phyloP scores from a whole-genome alignment of 1,140 invertebrate species.

The Latrodectus geometricus region DNA sequence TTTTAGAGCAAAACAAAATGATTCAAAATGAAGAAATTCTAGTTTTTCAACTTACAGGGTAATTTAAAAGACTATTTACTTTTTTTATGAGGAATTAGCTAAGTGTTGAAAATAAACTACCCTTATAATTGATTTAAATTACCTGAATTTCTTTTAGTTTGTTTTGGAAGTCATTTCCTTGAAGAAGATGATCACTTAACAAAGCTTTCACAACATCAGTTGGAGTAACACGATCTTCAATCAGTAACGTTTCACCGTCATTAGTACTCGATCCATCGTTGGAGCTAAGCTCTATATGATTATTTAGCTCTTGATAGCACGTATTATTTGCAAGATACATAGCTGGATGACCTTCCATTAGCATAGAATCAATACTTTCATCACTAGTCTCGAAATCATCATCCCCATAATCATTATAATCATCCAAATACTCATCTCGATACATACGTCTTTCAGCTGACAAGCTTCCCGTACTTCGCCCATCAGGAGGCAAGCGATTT shows the following conservation, averaged over 20 bases:
- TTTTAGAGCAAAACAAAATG: no score
- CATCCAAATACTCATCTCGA: slow-evolving; percentile 53
- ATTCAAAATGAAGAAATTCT: no score
- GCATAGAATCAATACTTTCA: slow-evolving; percentile 70
- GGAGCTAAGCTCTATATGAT: slow-evolving; percentile 65
- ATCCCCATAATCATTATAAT: slow-evolving; percentile 66
- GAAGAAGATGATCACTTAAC: slow-evolving; percentile 70
- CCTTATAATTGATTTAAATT: not conserved
- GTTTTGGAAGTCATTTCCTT: slow-evolving; percentile 53
- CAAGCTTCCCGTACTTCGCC: slow-evolving; percentile 68
- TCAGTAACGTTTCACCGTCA: slow-evolving; percentile 58
- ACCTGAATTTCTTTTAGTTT: slow-evolving; percentile 63
- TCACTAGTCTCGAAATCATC: slow-evolving; percentile 69
- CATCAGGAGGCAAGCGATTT: slow-evolving; percentile 67
- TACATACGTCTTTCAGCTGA: slow-evolving; percentile 65
- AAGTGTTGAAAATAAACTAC: not conserved
- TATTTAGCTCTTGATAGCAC: slow-evolving; percentile 67
- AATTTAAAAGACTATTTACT: no score
- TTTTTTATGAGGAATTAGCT: no score
- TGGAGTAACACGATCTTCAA: slow-evolving; percentile 64
- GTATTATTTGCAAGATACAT: slow-evolving; percentile 69
- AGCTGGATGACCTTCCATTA: slow-evolving; percentile 70
- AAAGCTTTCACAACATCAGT: slow-evolving; percentile 71
- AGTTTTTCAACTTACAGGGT: no score
- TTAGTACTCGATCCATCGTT: slow-evolving; percentile 62